Conservation (phyloP, 2,797 vertebrate genomes). For the Urosaurus nigricauda region DNA sequence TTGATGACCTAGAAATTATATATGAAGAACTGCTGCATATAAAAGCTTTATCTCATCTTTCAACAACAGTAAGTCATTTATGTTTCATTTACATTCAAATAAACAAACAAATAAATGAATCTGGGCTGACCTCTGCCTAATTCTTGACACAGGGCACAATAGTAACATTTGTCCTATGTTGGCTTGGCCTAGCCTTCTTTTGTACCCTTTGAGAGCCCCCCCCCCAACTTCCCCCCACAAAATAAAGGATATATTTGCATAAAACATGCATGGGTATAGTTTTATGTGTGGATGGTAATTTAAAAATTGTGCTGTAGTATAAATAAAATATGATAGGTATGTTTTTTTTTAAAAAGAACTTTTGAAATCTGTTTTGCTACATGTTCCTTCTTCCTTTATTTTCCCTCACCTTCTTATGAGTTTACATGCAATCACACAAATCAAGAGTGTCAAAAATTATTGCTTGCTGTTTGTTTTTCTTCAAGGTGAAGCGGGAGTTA, state of each 20-base stretch:
- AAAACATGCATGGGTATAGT: not conserved
- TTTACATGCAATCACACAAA: conserved; percentile 5
- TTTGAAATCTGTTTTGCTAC: not conserved
- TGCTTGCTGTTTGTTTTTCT: conserved; percentile 58
- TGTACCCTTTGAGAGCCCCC: too few relatives aligned
- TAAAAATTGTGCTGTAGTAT: not conserved
- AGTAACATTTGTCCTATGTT: not conserved
- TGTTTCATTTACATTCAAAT: not conserved
- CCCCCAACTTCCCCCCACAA: not conserved
- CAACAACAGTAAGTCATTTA: conserved; percentile 90
- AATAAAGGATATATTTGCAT: not conserved
- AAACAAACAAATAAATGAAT: not conserved
- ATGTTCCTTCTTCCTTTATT: too few relatives aligned
- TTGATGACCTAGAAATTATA: conserved; percentile 96
- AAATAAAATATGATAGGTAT: not conserved
- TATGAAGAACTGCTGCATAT: conserved; percentile 98
- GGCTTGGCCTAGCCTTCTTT: too few relatives aligned
- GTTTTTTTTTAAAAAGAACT: too few relatives aligned
- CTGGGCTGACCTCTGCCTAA: not conserved
- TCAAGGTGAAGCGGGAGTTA: conserved; percentile 94
- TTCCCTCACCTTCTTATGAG: not conserved
- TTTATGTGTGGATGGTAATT: not conserved
- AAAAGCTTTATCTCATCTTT: conserved; percentile 97
- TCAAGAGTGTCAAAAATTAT: conserved; percentile 16
- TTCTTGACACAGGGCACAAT: not conserved